A percentile compares a stretch with the other conserved stretches of the same genome.
phyloP scores from a whole-genome alignment of 1,140 invertebrate genomes.

The Kradibia gibbosae region DNA sequence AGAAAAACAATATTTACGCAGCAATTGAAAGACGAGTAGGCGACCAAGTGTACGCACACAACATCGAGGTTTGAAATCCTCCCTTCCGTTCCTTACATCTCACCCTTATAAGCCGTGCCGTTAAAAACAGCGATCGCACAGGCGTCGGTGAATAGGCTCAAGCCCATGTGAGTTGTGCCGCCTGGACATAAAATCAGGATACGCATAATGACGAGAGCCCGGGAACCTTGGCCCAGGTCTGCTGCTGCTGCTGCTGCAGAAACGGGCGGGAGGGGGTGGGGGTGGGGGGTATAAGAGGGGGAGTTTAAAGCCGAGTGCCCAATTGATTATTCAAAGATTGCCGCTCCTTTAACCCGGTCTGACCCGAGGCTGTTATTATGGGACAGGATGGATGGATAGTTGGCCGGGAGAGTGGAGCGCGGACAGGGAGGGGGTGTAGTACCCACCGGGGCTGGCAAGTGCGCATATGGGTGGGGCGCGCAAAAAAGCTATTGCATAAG shows the following conservation, averaged over 20 bases:
- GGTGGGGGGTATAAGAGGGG: too few relatives aligned
- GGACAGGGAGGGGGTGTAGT: slow-evolving; percentile 25
- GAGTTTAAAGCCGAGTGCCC: not conserved
- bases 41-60: not conserved
- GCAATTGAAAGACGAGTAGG: too few relatives aligned
- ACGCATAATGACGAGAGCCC: not conserved
- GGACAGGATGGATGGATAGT: not conserved
- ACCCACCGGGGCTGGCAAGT: slow-evolving; percentile 42
- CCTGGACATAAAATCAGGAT: not conserved
- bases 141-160: not conserved
- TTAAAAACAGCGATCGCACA: not conserved
- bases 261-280: not conserved
- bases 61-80: not conserved
- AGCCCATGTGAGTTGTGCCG: not conserved
- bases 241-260: too few relatives aligned
- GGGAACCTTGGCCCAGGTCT: not conserved
- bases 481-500: slow-evolving; percentile 40
- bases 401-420: not conserved
- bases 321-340: slow-evolving; percentile 46
- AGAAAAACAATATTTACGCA: too few relatives aligned
- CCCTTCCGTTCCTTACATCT: not conserved
- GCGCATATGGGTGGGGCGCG: slow-evolving; percentile 42
- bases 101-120: not conserved
- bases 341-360: slow-evolving; percentile 23
- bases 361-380: not conserved